Conservation (phyloP, 2,113 vertebrate species). For the Potamarius usumacintae region DNA sequence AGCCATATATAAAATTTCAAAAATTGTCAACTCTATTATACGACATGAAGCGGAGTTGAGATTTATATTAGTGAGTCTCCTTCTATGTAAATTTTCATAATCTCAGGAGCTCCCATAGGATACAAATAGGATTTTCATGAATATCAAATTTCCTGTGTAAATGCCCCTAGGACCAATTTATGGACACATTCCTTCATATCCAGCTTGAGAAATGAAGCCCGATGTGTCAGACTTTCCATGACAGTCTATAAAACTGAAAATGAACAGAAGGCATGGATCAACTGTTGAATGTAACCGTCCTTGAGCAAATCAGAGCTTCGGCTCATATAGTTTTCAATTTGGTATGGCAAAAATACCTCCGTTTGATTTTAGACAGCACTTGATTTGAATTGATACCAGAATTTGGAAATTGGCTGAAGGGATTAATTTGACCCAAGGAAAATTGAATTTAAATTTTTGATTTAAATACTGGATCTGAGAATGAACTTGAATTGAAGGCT, state of each 20-base stretch:
- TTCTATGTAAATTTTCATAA: not conserved
- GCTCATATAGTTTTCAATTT: not conserved
- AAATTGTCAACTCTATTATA: not conserved
- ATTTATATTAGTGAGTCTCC: not conserved
- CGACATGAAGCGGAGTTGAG: not conserved
- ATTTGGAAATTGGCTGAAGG: not conserved
- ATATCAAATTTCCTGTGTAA: conserved; percentile 5
- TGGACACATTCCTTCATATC: not conserved
- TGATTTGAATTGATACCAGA: not conserved
- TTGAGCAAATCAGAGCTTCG: not conserved
- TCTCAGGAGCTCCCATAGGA: not conserved
- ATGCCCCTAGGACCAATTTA: conserved; percentile 11
- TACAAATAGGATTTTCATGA: conserved; percentile 9
- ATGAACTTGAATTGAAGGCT: conserved; percentile 66
- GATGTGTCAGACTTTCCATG: not conserved
- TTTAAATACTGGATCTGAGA: conserved; percentile 58
- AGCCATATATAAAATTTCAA: no score
- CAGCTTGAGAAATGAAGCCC: not conserved
- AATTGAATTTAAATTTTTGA: not conserved
- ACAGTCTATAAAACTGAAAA: not conserved
- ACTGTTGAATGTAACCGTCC: not conserved
- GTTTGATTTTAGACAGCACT: not conserved
- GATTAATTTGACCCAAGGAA: not conserved
- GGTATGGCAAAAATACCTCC: not conserved
- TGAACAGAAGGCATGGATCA: not conserved